Evolutionary conservation across 2,797 vertebrate genomes (phyloP), one percentile per base, ranked within the genome.

Genomic region (Lycodopsis pacificus): DNA sequence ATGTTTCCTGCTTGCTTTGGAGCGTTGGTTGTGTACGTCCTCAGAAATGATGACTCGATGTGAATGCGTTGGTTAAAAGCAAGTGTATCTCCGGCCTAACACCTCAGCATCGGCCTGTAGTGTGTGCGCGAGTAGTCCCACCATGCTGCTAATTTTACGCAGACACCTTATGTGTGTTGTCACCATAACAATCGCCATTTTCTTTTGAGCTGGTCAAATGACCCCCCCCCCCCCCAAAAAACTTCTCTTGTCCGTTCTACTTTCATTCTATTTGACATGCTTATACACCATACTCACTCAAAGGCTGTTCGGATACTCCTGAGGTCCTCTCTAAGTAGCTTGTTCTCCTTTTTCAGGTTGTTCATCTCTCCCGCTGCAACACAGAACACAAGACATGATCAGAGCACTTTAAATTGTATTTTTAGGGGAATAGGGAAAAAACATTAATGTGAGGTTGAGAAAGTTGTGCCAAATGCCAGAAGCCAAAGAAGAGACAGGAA

Each of bases 301-400:
- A 91, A 76, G 0, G 67, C 63, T 48, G 91, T 81, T 75, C 34
- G 92, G 1, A 97, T 83, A 70, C 27, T 92, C 81, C 94, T 94
- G 75, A 97, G 64, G n/a, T 98, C 97, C 17, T 97, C 97, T 84
- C 90, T 95, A 51, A 99, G 88, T 9, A 62, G 66, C 73, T 93
- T 94, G 61, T 99, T 99, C 69, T 99, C 97, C 62, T 96, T 97
- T 83, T 95, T 97, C 77, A 99, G 80, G 46, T 90, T 90, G 7
- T 80, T 97, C 74, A 96, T 93, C 90, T 99, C 97, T 5, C 89
- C 95, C 13, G 92, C 98, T 99, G 78, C 20, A 85, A 80, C 27
- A 88, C 22, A 80, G 5, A 63, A 20, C 81, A 81, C 49, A 61
- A 36, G 67, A 44, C 53, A 38, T 0, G 12, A 64, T 80, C 20